Evolutionary conservation across 2,888 invertebrate genomes (phyloP), one percentile per base, ranked within the genome.

Genomic region (Hipparchia sbordonii): DNA sequence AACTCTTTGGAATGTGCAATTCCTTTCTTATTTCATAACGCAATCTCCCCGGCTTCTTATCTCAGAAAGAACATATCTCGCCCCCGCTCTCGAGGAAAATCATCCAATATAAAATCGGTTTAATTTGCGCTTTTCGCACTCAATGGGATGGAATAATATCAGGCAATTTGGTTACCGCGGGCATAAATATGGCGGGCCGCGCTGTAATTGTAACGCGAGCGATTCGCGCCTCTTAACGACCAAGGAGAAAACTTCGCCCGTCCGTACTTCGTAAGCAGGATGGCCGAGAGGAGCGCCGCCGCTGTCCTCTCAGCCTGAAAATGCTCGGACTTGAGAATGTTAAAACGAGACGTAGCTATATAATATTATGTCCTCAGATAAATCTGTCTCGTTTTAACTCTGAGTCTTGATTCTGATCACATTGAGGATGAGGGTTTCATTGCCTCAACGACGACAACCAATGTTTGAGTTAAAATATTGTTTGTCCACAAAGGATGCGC

Each of bases 71-170:
- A 90, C 91, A 91, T 92, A 93, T 92, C 93, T 92, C 89, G 91
- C 90, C 89, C 89, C 89, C 89, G 90, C 89, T 89, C 87, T 88
- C 83, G 84, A 86, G 87, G 93, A 91, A 90, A 93, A 93, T 93
- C 93, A 89, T 93, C 93, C 90, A 93, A 93, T 93, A 93, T 93
- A 93, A 93, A 93, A 93, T 93, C 93, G 93, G 92, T 93, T 93
- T 93, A 93, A 93, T 93, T 93, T 93, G 93, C 93, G 92, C 93
- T 93, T 93, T 93, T 93, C 93, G 91, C 92, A 93, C 93, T 93
- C 93, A 93, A 93, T 93, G 93, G 93, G 92, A 92, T 89, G 93
- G 93, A 93, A 93, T 93, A 93, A 93, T 93, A 93, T 93, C 92
- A 91, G 91, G 93, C 93, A 93, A 93, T 93, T 93, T 93, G 91